These are phyloP conservation scores for Macroglossus sobrinus DNA, from an alignment of 2,113 vertebrate genomes.

Conservation along the genomic window DNA sequence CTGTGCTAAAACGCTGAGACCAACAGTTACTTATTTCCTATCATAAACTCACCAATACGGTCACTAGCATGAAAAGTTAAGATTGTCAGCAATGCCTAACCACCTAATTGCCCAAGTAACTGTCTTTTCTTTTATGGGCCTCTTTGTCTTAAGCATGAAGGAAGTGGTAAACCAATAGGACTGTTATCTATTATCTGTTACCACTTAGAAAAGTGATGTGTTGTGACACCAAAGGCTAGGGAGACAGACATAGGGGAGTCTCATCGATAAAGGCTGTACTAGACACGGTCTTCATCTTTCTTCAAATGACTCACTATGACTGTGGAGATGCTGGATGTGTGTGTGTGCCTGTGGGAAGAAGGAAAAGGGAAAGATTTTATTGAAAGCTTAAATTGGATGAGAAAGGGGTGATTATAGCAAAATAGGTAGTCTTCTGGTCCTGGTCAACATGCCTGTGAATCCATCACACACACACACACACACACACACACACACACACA, in stretches of 20 bases:
- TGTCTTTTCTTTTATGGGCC: constrained; percentile 67
- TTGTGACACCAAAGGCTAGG: constrained; percentile 31
- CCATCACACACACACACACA: neutral
- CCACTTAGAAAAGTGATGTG: constrained; percentile 38
- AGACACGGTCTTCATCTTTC: neutral
- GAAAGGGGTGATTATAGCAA: neutral
- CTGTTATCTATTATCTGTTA: constrained; percentile 72
- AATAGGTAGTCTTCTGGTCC: neutral
- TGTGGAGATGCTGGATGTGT: neutral
- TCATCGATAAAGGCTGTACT: neutral
- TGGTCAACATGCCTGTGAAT: neutral
- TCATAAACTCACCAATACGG: constrained; percentile 60
- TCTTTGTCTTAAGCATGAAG: constrained; percentile 74
- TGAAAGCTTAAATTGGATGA: neutral
- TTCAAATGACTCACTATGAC: constrained; percentile 1
- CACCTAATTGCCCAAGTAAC: constrained; percentile 85
- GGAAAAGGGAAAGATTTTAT: neutral
- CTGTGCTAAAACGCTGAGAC: neutral
- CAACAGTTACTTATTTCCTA: constrained; percentile 68
- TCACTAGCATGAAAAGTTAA: constrained; percentile 51
- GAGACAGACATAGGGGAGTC: constrained; percentile 50
- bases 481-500: neutral
- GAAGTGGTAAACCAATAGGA: constrained; percentile 80
- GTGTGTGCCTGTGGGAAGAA: neutral
- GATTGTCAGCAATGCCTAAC: constrained; percentile 73